Conservation (phyloP, 2,113 vertebrate species). For the Craseonycteris thonglongyai region DNA sequence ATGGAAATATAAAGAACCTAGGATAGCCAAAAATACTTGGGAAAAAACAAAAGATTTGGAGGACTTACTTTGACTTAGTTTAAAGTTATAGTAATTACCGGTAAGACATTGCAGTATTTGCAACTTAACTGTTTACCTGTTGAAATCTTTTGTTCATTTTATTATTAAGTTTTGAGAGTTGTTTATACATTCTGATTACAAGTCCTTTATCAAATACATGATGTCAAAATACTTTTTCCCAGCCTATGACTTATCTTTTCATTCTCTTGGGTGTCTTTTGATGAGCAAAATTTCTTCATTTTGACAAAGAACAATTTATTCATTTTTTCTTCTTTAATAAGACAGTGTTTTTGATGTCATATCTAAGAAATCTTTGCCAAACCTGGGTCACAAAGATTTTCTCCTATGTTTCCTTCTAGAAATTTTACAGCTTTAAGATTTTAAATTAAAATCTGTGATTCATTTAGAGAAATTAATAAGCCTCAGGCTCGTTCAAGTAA, state of each 20-base stretch:
- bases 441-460: not conserved
- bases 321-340: not conserved
- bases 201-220: not conserved
- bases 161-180: not conserved
- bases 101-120: not conserved
- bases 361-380: not conserved
- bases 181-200: not conserved
- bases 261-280: not conserved
- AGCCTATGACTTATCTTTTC: not conserved
- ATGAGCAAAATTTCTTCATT: not conserved
- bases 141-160: not conserved
- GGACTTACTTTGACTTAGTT: not conserved
- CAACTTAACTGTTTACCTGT: not conserved
- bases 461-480: not conserved
- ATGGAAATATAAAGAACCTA: not conserved
- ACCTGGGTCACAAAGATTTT: not conserved
- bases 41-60: not conserved
- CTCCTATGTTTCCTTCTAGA: not conserved
- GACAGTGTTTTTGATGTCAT: not conserved
- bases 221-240: not conserved
- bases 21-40: not conserved
- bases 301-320: not conserved
- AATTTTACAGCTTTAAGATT: not conserved
- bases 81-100: not conserved
- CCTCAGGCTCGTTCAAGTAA: not conserved